Percentiles rank a stretch among this genome's conserved stretches.
phyloP scores from a whole-genome alignment of 2,797 vertebrate genomes.

The Typhlichthys subterraneus region DNA sequence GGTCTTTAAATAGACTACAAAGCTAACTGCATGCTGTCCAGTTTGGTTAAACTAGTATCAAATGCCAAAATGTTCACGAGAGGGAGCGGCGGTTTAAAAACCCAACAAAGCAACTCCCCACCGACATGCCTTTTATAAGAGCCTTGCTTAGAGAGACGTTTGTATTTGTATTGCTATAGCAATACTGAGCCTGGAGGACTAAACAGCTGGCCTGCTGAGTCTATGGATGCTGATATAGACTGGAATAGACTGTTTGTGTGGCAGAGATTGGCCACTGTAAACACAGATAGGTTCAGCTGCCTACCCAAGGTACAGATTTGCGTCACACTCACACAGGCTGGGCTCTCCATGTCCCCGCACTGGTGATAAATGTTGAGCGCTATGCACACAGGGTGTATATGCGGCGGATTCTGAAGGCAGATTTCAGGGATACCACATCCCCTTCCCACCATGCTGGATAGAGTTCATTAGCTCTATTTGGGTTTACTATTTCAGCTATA shows the following conservation, averaged over 20 bases:
- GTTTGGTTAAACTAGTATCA: neutral
- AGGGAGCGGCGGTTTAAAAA: neutral
- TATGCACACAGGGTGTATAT: slow-evolving; percentile 19
- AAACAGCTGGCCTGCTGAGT: slow-evolving; percentile 78
- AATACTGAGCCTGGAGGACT: slow-evolving; percentile 59
- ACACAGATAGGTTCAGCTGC: slow-evolving; percentile 63
- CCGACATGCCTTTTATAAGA: neutral
- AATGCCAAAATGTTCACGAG: neutral
- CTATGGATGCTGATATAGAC: slow-evolving; percentile 57
- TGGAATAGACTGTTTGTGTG: slow-evolving; percentile 34
- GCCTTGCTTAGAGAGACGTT: slow-evolving; percentile 17
- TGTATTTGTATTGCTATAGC: slow-evolving; percentile 35
- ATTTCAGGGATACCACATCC: neutral
- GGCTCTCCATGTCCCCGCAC: slow-evolving; percentile 61
- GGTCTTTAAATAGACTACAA: slow-evolving; percentile 1
- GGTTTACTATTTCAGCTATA: too few species aligned
- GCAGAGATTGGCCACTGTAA: slow-evolving; percentile 49
- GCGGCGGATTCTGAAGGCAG: neutral
- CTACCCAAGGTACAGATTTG: slow-evolving; percentile 72
- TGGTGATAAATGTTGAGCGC: slow-evolving; percentile 50
- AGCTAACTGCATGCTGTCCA: neutral
- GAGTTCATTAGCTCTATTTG: neutral
- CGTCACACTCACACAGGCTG: slow-evolving; percentile 62
- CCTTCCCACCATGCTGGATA: neutral
- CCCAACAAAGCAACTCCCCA: neutral